Conservation (phyloP, 2,113 vertebrate species). For the Emydura subglobosa region DNA sequence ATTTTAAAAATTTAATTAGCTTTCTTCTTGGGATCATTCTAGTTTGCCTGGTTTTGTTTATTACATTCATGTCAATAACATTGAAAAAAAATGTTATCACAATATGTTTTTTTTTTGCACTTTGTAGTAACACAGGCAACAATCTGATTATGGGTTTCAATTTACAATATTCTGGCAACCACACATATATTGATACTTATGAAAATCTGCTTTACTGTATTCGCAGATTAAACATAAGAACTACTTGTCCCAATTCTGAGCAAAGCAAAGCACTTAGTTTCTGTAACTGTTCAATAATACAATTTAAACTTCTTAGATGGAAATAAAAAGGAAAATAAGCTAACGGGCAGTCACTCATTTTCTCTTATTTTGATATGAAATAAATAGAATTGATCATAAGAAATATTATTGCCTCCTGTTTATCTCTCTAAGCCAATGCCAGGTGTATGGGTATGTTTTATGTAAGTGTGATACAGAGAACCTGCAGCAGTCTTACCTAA, state of each 20-base stretch:
- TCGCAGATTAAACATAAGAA: neutral
- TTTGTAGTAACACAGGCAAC: neutral
- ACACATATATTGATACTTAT: neutral
- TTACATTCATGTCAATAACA: conserved; percentile 64
- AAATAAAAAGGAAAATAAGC: conserved; percentile 13
- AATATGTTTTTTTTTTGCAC: conserved; percentile 15
- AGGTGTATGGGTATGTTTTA: conserved; percentile 18
- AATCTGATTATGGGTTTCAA: conserved; percentile 5
- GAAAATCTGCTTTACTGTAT: neutral
- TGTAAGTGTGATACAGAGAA: conserved; percentile 11
- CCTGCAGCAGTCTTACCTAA: conserved; percentile 44
- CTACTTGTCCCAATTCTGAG: neutral
- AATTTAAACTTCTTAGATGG: neutral
- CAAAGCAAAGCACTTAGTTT: neutral
- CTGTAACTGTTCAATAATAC: neutral
- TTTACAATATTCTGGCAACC: conserved; percentile 31
- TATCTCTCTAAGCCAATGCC: conserved; percentile 26
- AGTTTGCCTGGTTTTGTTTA: conserved; percentile 65
- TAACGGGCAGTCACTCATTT: neutral
- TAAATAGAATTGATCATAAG: neutral
- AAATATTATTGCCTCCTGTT: conserved; percentile 14
- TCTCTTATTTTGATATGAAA: neutral
- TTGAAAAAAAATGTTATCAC: conserved; percentile 1
- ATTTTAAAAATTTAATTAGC: conserved; percentile 71
- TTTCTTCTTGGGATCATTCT: conserved; percentile 51